Base-by-base conservation (phyloP, 2,113 vertebrate genomes). In the Pedionomus torquatus region DNA sequence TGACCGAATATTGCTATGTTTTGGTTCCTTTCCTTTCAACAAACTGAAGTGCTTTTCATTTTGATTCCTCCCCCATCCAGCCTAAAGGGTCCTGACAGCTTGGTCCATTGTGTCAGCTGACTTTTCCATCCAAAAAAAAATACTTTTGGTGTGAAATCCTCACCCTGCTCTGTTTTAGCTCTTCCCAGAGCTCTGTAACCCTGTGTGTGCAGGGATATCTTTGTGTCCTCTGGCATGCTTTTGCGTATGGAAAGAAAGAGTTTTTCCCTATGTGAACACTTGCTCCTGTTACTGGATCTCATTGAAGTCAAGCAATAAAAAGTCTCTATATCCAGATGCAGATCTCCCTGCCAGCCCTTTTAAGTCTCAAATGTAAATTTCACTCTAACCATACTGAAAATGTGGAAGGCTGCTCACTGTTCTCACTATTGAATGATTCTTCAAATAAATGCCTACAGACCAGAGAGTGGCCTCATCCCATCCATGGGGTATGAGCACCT, bases 41-140 rank as follows among this genome's bases (percentile, higher is more conserved):
- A 81, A 83, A 83, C 51, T 19, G n/a, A 77, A 89, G 31, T 10
- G n/a, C 11, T 93, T 92, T 87, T 85, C 21, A 17, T 79, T 89
- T 64, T 44, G 14, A 43, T 72, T 35, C 23, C 23, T 9, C 3
- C 52, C 11, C 4, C 7, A 11, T 17, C 14, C 61, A 79, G 46
- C 25, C 48, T 37, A 11, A 84, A 93, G 48, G 48, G 79, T 76
- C 57, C 83, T 57, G 52, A 65, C 75, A 77, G 68, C 64, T 79
- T 44, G 13, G 48, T 9, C 84, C 66, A 41, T 70, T 90, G 71
- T 66, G 91, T 91, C 92, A 85, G 66, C 70, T 85, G 90, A 78
- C 30, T 87, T 88, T 46, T 65, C 66, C 17, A 11, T 90, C 89
- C 84, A 87, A 93, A 95, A 91, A 89, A 95, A 91, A 96, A 17